Percentiles rank a stretch among this genome's conserved stretches.
These are phyloP conservation scores for Megaustenia siamemsis DNA, from an alignment of 2,888 invertebrate genomes.

Conservation along the genomic window DNA sequence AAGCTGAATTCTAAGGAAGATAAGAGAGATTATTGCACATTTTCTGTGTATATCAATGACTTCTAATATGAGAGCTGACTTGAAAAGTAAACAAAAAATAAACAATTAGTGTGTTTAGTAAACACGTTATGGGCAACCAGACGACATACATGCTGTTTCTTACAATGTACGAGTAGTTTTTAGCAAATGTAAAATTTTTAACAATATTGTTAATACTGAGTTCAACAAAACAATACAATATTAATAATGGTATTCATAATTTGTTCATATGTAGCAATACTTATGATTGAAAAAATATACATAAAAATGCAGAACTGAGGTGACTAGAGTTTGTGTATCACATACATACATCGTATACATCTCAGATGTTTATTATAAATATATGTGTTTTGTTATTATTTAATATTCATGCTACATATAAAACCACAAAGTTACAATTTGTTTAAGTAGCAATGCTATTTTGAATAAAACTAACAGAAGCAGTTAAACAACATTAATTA, in stretches of 20 bases:
- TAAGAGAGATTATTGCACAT: background rate
- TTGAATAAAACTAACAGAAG: slow-evolving; percentile 16
- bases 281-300: background rate
- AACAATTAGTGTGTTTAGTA: background rate
- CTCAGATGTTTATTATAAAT: background rate
- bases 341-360: background rate
- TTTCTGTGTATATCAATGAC: background rate
- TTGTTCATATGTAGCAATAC: background rate
- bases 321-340: slow-evolving; percentile 10
- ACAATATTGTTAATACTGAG: background rate
- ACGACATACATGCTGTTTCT: background rate
- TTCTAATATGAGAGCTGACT: background rate
- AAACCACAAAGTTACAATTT: background rate
- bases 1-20: background rate
- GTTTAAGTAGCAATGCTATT: slow-evolving; percentile 30
- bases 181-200: background rate
- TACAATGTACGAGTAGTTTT: background rate
- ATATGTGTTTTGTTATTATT: slow-evolving; percentile 1
- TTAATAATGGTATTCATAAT: background rate
- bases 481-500: background rate
- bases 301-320: background rate
- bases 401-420: background rate
- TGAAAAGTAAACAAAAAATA: background rate
- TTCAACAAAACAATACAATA: background rate
- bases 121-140: background rate